These are phyloP conservation scores for Lymantria monacha DNA, from an alignment of 2,888 invertebrate species.

Conservation along the genomic window DNA sequence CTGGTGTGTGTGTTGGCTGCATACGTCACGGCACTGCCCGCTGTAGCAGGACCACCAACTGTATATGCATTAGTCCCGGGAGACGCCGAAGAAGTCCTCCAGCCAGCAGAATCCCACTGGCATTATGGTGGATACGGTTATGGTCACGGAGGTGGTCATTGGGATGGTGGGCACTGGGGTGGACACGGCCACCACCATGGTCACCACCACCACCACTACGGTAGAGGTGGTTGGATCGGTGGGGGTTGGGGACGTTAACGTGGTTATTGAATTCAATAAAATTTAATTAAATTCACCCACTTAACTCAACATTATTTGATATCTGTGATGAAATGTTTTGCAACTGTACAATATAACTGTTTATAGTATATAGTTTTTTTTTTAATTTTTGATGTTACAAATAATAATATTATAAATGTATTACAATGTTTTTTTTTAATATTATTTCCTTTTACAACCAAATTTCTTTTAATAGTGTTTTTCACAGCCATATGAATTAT, in stretches of 20 bases:
- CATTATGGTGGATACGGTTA: conserved; percentile 8
- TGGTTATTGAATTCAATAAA: neutral
- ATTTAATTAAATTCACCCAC: neutral
- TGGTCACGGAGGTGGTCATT: conserved; percentile 9
- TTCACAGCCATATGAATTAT: too few species aligned
- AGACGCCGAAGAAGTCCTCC: conserved; percentile 18
- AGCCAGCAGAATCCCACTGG: conserved; percentile 21
- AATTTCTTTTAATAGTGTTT: too few species aligned
- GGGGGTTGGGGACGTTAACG: conserved; percentile 23
- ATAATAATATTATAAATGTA: too few species aligned
- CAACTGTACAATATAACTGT: neutral
- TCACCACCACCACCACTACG: conserved; percentile 5
- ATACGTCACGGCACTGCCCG: conserved; percentile 46
- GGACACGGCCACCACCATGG: conserved; percentile 15
- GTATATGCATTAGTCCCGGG: neutral
- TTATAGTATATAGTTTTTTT: too few species aligned
- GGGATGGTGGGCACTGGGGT: conserved; percentile 15
- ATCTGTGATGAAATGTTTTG: conserved; percentile 26
- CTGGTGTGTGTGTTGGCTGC: conserved; percentile 51
- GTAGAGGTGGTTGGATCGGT: conserved; percentile 20
- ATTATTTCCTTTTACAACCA: too few species aligned
- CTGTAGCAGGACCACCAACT: conserved; percentile 34
- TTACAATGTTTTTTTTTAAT: too few species aligned
- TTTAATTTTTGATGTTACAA: neutral
- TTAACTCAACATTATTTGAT: conserved; percentile 13